Evolutionary conservation across 2,888 invertebrate species (phyloP).

Genomic region (Pammene aurita): DNA sequence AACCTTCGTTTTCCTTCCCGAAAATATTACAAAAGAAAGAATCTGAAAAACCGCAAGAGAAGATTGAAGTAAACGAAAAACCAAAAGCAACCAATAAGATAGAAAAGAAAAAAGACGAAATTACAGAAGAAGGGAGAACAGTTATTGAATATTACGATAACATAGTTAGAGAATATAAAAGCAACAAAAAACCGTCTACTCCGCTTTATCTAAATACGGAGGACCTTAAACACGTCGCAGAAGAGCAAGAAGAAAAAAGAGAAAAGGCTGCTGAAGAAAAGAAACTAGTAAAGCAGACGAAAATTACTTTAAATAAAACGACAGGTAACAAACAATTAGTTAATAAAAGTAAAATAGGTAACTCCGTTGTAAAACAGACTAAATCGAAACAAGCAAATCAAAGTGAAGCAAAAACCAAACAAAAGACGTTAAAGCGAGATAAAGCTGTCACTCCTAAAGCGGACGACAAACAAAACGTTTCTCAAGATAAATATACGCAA

Average conservation of each 20-base stretch:
- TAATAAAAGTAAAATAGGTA: constrained; percentile 51
- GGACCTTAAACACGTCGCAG: constrained; percentile 84
- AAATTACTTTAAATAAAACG: constrained; percentile 51
- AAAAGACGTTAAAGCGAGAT: constrained; percentile 31
- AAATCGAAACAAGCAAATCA: constrained; percentile 42
- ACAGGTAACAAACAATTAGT: constrained; percentile 48
- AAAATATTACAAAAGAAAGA: constrained; percentile 72
- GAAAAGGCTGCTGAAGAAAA: constrained; percentile 57
- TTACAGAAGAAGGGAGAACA: constrained; percentile 86
- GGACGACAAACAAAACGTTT: constrained; percentile 50
- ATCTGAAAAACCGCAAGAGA: constrained; percentile 51
- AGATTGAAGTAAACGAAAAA: constrained; percentile 45
- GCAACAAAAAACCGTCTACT: constrained; percentile 73
- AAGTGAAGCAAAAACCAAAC: constrained; percentile 19
- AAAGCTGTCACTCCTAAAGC: constrained; percentile 44
- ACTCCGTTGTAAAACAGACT: constrained; percentile 50
- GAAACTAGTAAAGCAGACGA: constrained; percentile 53
- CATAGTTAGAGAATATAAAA: constrained; percentile 88
- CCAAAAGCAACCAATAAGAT: constrained; percentile 51
- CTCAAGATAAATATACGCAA: constrained; percentile 57
- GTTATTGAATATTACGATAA: constrained; percentile 92
- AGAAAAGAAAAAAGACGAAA: constrained; percentile 64
- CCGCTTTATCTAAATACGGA: constrained; percentile 85
- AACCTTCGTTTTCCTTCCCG: constrained; percentile 63
- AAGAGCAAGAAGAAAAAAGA: constrained; percentile 70